These are phyloP conservation scores for Recurvirostra avosetta DNA, from an alignment of 2,113 vertebrate genomes.

Conservation along the genomic window DNA sequence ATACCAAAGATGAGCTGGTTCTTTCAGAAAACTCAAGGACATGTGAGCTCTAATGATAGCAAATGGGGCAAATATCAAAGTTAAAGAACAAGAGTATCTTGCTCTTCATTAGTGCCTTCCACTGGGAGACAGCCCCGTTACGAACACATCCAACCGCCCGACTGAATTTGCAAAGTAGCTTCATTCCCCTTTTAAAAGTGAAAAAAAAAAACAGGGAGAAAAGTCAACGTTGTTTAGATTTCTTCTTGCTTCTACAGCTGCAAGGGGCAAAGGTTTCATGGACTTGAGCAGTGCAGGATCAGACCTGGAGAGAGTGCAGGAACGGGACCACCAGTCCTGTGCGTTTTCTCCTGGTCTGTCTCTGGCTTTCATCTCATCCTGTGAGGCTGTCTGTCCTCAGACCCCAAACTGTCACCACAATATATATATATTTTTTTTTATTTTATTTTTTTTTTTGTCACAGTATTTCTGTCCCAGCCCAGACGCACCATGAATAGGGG, in stretches of 20 bases:
- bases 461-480: background rate
- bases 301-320: background rate
- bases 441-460: background rate
- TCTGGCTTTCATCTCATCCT: background rate
- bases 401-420: background rate
- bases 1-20: background rate
- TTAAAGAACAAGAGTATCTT: background rate
- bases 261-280: background rate
- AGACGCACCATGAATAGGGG: background rate
- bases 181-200: background rate
- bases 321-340: accelerated
- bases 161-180: background rate
- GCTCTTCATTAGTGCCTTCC: background rate
- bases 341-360: background rate
- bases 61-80: background rate
- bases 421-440: background rate
- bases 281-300: background rate
- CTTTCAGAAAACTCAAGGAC: background rate
- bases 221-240: background rate
- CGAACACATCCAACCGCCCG: background rate
- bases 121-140: background rate
- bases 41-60: background rate
- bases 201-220: background rate
- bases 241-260: background rate
- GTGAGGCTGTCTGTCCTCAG: background rate